These are phyloP conservation scores for human DNA, from an alignment of 2,113 vertebrate species.

Conservation along the genomic window DNA sequence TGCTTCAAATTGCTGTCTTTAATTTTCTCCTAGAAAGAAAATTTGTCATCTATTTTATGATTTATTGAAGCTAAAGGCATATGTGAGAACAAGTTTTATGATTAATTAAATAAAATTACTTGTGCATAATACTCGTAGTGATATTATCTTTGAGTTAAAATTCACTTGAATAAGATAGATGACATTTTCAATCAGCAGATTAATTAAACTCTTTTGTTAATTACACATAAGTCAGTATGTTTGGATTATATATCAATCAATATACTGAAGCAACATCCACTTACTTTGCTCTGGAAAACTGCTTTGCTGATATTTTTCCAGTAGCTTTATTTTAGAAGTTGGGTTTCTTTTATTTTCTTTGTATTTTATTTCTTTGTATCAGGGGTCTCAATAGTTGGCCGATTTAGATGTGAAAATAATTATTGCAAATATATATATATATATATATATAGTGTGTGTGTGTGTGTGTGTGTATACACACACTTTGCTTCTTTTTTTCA, in stretches of 20 bases:
- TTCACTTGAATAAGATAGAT: constrained; percentile 83
- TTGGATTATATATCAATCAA: constrained; percentile 80
- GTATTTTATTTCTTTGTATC: constrained; percentile 67
- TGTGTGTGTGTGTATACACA: not conserved
- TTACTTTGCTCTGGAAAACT: constrained; percentile 64
- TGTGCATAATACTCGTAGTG: constrained; percentile 80
- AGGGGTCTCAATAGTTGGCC: constrained; percentile 48
- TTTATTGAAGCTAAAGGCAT: constrained; percentile 81
- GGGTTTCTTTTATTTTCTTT: constrained; percentile 72
- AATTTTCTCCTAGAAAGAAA: constrained; percentile 83
- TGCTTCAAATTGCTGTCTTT: constrained; percentile 82
- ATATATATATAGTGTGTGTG: too few species aligned
- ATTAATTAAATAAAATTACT: constrained; percentile 87
- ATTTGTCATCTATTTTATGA: constrained; percentile 84
- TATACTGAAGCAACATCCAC: constrained; percentile 72
- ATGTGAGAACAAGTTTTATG: constrained; percentile 83
- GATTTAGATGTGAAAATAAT: constrained; percentile 74
- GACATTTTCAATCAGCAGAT: constrained; percentile 84
- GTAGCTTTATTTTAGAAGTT: constrained; percentile 56
- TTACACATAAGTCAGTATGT: constrained; percentile 84
- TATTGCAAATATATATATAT: constrained; percentile 21
- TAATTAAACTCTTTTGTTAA: constrained; percentile 87
- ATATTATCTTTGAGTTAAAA: constrained; percentile 86
- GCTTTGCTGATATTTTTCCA: constrained; percentile 53
- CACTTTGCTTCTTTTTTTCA: constrained; percentile 54